Evolutionary conservation across 2,113 vertebrate species (phyloP).

Genomic region (Epinephelus fuscoguttatus): DNA sequence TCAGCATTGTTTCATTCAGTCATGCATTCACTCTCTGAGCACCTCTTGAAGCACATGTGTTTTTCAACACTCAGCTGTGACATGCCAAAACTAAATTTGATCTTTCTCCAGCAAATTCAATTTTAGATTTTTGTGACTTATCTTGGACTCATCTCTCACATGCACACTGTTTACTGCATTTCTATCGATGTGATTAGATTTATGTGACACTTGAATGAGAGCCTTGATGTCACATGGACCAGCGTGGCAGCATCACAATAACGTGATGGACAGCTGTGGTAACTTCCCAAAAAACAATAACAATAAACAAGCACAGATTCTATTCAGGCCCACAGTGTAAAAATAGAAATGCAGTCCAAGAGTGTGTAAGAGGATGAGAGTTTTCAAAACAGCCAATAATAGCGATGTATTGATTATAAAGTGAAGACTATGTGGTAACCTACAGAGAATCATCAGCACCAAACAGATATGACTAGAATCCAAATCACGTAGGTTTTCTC

Average conservation of each 20-base stretch:
- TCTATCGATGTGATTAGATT: background rate
- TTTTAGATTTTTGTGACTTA: background rate
- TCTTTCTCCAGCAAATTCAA: background rate
- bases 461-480: background rate
- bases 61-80: background rate
- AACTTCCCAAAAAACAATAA: background rate
- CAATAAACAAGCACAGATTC: slow-evolving; percentile 15
- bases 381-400: background rate
- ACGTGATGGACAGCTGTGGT: slow-evolving; percentile 32
- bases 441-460: background rate
- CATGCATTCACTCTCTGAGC: slow-evolving; percentile 20
- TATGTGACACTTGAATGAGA: slow-evolving; percentile 42
- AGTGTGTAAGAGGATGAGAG: background rate
- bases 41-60: background rate
- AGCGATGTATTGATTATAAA: background rate
- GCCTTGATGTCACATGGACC: background rate
- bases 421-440: background rate
- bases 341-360: slow-evolving; percentile 8
- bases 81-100: background rate
- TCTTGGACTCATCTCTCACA: background rate
- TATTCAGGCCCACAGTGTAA: background rate
- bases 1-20: slow-evolving; percentile 32
- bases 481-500: no score
- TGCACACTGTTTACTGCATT: background rate
- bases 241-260: slow-evolving; percentile 2